phyloP scores from a whole-genome alignment of 1,140 invertebrate species.

The Brachionus sp. region DNA sequence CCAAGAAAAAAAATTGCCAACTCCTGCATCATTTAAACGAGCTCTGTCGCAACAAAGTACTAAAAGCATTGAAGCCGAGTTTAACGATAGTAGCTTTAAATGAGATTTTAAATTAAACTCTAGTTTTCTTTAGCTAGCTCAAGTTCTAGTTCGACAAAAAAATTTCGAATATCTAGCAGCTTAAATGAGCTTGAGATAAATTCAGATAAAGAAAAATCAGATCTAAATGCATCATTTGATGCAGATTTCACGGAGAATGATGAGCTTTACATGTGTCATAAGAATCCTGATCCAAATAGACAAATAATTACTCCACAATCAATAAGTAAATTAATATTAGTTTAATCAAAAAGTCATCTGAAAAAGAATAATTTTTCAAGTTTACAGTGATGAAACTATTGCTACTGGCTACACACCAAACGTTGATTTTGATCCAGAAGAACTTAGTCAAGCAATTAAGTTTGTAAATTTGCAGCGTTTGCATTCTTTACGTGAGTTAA shows the following conservation, averaged over 20 bases:
- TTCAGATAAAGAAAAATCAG: not conserved
- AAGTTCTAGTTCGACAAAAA: not conserved
- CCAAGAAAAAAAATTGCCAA: not conserved
- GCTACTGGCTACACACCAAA: slow-evolving; percentile 22
- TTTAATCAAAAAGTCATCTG: not conserved
- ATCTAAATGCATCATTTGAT: not conserved
- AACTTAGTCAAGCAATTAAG: not conserved
- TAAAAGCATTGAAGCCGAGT: not conserved
- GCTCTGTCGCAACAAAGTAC: not conserved
- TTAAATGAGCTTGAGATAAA: not conserved
- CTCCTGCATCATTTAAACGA: not conserved
- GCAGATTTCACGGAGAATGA: not conserved
- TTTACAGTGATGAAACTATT: slow-evolving; percentile 45
- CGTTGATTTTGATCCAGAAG: not conserved
- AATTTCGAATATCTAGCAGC: not conserved
- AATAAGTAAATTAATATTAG: not conserved
- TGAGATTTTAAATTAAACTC: not conserved
- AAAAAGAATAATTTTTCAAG: not conserved
- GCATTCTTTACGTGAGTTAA: not conserved
- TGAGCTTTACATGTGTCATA: not conserved
- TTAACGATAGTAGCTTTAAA: not conserved
- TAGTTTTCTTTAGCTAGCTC: not conserved
- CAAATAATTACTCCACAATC: not conserved
- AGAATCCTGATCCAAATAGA: not conserved
- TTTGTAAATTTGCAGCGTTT: slow-evolving; percentile 7